Base-by-base conservation (phyloP, 1,140 invertebrate genomes). In the Drosophila rufa region DNA sequence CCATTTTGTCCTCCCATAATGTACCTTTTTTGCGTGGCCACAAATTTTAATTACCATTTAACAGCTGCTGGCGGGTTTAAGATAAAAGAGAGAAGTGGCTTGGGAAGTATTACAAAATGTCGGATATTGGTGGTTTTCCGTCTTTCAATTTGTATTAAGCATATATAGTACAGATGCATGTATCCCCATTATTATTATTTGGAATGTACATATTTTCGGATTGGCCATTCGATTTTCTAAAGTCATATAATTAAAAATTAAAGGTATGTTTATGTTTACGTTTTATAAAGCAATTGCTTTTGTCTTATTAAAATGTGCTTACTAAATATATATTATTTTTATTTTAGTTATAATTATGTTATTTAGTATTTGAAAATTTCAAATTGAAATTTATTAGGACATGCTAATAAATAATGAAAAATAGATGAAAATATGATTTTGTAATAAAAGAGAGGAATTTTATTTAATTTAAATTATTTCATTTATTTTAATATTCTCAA, bases 41-140 rank as follows among this genome's bases (percentile, higher is more conserved):
- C 67, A 82, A 87, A 66, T 80, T 82, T 82, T 80, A 86, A 83
- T 87, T 82, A 80, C 33, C 36, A 43, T 73, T 82, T 67, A 83
- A 69, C 57, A 82, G 55, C 48, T 73, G 55, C 59, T 55, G 27
- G 12, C 19, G 12, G 17, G 43, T 19, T 25, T 46, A 51, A 57
- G 30, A 27, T 50, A 27, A 42, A n/a, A n/a, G 6, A 2, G 12
- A 9, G 8, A 14, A 30, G 30, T 17, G 19, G 36, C 17, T 3
- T 42, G 12, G 27, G 19, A 14, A 19, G 25, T 36, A n/a, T 38
- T 15, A 4, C 8, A 36, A 19, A 1, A 14, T 33, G 12, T 33
- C 6, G 15, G 33, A n/a, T 8, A 38, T 8, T 19, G 15, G 11
- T 22, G 17, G n/a, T 12, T 22, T 25, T 38, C n/a, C 1, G 9